Conservation (phyloP, 2,888 invertebrate genomes). For the Troglohyphantes excavatus region DNA sequence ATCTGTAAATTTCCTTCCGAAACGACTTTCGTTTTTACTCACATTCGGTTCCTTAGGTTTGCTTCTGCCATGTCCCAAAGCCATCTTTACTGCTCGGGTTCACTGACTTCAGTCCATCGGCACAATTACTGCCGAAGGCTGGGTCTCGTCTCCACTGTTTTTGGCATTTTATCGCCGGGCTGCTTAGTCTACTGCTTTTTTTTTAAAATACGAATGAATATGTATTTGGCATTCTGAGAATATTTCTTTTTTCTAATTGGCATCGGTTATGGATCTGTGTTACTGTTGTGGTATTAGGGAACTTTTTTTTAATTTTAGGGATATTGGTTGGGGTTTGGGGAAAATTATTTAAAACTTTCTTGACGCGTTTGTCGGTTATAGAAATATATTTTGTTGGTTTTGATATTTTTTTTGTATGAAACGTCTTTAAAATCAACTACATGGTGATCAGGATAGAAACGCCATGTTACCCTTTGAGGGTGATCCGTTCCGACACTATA, state of each 20-base stretch:
- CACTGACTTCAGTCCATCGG: conserved; percentile 15
- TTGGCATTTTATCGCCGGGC: conserved; percentile 15
- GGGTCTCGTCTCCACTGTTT: conserved; percentile 15
- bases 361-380: too few relatives aligned
- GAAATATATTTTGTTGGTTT: too few relatives aligned
- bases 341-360: background rate
- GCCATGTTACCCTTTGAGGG: too few relatives aligned
- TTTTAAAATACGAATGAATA: conserved; percentile 3
- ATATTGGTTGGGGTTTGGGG: background rate
- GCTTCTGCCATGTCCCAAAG: background rate
- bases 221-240: conserved; percentile 5
- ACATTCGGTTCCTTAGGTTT: background rate
- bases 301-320: background rate
- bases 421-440: too few relatives aligned
- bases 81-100: conserved; percentile 21
- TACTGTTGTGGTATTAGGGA: background rate
- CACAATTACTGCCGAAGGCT: conserved; percentile 26
- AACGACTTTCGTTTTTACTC: conserved; percentile 23
- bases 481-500: too few relatives aligned
- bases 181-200: background rate
- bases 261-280: background rate
- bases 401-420: too few relatives aligned
- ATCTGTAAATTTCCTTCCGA: background rate
- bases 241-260: background rate
- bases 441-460: too few relatives aligned